A percentile compares a stretch with the other conserved stretches of the same genome.
Evolutionary conservation across 2,888 invertebrate genomes (phyloP).

Genomic region (Onchidella celtica): DNA sequence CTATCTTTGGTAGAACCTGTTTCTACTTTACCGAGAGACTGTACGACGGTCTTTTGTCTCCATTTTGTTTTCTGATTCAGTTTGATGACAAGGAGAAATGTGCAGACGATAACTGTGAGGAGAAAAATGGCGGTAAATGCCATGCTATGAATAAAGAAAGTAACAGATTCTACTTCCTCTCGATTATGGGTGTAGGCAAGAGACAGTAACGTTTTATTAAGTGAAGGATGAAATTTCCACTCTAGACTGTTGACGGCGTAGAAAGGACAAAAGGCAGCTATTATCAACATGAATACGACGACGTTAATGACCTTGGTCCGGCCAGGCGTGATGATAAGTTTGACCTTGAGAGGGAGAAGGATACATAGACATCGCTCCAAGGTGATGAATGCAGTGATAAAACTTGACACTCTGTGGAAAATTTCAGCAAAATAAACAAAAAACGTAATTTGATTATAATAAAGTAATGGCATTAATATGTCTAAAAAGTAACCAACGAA

Average conservation of each 20-base stretch:
- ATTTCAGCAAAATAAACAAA: neutral
- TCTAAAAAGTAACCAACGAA: too few relatives aligned
- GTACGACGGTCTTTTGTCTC: neutral
- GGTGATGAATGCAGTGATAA: too few relatives aligned
- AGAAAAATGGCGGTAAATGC: neutral
- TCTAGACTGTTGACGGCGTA: too few relatives aligned
- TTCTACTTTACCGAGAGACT: neutral
- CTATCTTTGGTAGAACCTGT: neutral
- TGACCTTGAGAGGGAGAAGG: too few relatives aligned
- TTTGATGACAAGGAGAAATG: neutral
- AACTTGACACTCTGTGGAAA: neutral
- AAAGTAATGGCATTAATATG: neutral
- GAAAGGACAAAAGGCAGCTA: too few relatives aligned
- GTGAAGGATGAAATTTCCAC: neutral
- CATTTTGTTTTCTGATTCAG: constrained; percentile 20
- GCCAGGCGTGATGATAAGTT: too few relatives aligned
- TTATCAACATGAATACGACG: neutral
- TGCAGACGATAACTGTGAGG: neutral
- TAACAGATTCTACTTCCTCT: neutral
- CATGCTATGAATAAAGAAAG: too few relatives aligned
- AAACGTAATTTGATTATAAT: neutral
- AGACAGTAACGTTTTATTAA: neutral
- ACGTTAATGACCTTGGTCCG: neutral
- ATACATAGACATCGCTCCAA: too few relatives aligned
- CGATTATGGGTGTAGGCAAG: neutral